Conservation (phyloP, 2,888 invertebrate species). For the Sinhomidia bicolor region DNA sequence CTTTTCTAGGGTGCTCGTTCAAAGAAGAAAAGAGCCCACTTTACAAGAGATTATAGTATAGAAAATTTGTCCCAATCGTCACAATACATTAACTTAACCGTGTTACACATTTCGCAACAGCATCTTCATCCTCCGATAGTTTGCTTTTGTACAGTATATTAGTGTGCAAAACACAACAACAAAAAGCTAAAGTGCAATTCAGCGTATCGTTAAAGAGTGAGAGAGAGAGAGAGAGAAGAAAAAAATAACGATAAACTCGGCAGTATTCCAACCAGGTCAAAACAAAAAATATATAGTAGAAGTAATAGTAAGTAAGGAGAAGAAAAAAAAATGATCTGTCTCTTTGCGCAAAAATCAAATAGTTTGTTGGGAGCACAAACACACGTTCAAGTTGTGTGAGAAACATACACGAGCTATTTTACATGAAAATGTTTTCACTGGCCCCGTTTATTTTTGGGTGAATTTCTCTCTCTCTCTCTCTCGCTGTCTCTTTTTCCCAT, state of each 20-base stretch:
- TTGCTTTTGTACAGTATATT: too few species aligned
- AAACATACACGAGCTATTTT: background rate
- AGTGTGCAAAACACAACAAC: background rate
- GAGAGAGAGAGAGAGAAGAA: background rate
- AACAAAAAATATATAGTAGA: conserved; percentile 36
- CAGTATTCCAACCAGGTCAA: conserved; percentile 69
- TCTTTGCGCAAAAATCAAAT: conserved; percentile 25
- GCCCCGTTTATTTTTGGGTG: conserved; percentile 49
- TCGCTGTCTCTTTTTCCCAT: background rate
- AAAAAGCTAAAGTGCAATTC: conserved; percentile 26
- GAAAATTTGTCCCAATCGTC: conserved; percentile 29
- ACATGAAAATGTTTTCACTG: conserved; percentile 27
- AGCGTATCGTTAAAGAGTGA: background rate
- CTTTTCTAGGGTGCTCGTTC: too few species aligned
- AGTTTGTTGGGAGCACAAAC: background rate
- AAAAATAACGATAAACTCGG: conserved; percentile 50
- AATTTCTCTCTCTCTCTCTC: conserved; percentile 2
- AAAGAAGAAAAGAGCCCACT: background rate
- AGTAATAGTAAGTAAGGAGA: too few species aligned
- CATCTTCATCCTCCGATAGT: background rate
- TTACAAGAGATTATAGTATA: background rate
- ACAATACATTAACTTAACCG: conserved; percentile 54
- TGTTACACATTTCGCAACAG: conserved; percentile 43
- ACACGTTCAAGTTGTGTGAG: background rate
- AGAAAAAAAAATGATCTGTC: conserved; percentile 41